phyloP scores from a whole-genome alignment of 2,797 vertebrate species.

The Gallinago stenura region DNA sequence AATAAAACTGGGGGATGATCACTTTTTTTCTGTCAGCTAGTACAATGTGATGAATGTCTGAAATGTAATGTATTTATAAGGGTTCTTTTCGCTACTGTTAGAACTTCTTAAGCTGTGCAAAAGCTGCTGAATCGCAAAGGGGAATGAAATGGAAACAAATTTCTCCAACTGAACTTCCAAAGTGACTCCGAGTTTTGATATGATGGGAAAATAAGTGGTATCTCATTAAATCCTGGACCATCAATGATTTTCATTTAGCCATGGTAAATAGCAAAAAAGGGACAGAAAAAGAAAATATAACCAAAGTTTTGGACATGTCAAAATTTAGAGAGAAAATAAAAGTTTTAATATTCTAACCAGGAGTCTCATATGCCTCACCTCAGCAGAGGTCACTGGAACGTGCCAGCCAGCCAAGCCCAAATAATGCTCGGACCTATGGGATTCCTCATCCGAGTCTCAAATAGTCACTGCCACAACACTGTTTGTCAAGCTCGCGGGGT shows the following conservation, averaged over 20 bases:
- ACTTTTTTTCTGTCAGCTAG: background rate
- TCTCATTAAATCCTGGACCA: background rate
- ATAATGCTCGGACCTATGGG: background rate
- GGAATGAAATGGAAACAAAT: background rate
- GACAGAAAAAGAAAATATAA: background rate
- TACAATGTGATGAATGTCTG: background rate
- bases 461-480: background rate
- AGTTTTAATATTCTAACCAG: background rate
- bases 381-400: background rate
- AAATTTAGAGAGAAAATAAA: background rate
- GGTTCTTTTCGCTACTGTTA: background rate
- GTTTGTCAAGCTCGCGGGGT: background rate
- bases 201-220: background rate
- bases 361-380: background rate
- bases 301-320: background rate
- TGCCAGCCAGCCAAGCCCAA: background rate
- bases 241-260: background rate
- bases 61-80: background rate
- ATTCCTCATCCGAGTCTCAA: conserved; percentile 5
- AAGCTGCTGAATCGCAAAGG: background rate
- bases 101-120: background rate
- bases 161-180: background rate
- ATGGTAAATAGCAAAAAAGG: background rate
- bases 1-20: background rate
- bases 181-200: background rate